phyloP scores from a whole-genome alignment of 2,113 vertebrate species.

The Promerops cafer region DNA sequence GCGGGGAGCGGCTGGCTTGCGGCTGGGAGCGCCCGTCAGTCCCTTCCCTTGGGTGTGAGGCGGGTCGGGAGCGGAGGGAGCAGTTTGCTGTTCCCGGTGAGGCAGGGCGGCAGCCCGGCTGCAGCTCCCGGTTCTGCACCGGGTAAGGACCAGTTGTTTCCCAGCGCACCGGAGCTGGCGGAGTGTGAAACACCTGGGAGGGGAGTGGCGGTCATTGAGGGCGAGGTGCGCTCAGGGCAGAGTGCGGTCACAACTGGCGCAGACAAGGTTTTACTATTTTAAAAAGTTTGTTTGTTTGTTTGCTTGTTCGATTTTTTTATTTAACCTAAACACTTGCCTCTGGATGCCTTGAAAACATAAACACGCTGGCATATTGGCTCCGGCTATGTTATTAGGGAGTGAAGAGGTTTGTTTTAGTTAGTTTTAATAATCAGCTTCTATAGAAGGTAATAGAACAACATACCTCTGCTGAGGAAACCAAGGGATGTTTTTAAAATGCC shows the following conservation, averaged over 20 bases:
- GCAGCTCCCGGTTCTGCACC: background rate
- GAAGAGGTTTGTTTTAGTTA: background rate
- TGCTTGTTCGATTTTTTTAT: background rate
- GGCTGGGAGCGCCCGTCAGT: background rate
- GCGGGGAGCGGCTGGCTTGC: background rate
- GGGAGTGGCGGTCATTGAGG: background rate
- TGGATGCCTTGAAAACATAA: background rate
- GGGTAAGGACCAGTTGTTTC: rapidly evolving
- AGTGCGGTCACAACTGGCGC: background rate
- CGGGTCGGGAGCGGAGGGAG: background rate
- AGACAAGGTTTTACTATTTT: background rate
- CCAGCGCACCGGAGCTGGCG: background rate
- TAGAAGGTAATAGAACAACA: background rate
- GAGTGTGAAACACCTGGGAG: background rate
- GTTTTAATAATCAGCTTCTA: background rate
- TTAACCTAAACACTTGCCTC: background rate
- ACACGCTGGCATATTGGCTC: background rate
- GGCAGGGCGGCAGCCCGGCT: background rate
- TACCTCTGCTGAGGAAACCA: background rate
- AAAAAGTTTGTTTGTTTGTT: background rate
- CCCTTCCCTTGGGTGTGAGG: background rate
- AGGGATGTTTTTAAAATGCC: background rate
- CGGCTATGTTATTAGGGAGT: background rate
- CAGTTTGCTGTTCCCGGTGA: too few species aligned
- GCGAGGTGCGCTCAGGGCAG: background rate